Base-by-base conservation (phyloP, 1,140 invertebrate genomes). In the Euura saliciscinereae region DNA sequence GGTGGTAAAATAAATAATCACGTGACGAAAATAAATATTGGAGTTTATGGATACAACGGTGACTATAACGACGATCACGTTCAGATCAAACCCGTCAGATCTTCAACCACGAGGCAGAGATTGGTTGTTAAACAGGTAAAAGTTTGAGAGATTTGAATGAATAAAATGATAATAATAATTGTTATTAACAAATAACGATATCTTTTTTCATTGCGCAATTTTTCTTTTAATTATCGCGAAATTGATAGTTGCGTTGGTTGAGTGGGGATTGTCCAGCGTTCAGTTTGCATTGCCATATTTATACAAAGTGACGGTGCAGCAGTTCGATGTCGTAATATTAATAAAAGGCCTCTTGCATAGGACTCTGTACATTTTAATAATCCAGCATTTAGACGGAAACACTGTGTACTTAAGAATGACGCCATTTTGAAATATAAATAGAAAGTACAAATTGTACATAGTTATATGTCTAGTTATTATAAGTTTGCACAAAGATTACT, bases 1-100 rank as follows among this genome's bases (percentile, higher is more conserved):
- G 13, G 13, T 59, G 51, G 3, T 59, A 59, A 59, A 59, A 59
- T 59, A 8, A 59, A 59, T 59, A 71, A 68, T 44, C 68, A 72
- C 13, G 75, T 78, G 59, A 74, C 84, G 3, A 84, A 83, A 76
- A 83, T 88, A 59, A 87, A 78, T 11, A 87, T 88, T 73, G 86
- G 86, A 0, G 84, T 87, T 45, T 88, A 87, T 73, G 85, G 86
- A 5, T 81, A 82, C 72, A 71, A 72, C n/a, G 10, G n/a, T 45
- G 68, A 10, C 66, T 11, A 67, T 8, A 13, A 67, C 67, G 73
- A 76, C 8, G 66, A 43, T 46, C 45, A 46, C 68, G 68, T 10
- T 42, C 8, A 11, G 10, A 44, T 5, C 28, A 67, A 28, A 28
- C 0, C 28, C 28, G 28, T 28, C 28, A 28, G 28, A 28, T 10